Evolutionary conservation across 2,888 invertebrate genomes (phyloP), one percentile per base, ranked within the genome.

Genomic region (Cryptophagus acutangulus): DNA sequence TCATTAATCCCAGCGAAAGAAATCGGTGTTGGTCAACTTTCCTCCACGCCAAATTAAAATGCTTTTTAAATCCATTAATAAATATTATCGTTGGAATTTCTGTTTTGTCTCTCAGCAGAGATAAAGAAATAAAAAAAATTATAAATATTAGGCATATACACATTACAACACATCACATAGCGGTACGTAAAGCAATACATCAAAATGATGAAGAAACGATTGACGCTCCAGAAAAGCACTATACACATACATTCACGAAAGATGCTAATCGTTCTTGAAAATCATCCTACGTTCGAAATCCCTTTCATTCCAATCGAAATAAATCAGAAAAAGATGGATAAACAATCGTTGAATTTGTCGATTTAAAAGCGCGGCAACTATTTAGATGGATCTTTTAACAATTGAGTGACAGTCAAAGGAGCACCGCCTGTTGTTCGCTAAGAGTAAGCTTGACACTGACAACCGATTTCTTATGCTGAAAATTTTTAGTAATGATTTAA

Each of bases 381-480:
- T 61, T 61, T 59, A 59, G 56, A 61, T 59, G 56, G 61, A 61
- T 61, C 59, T 59, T 59, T 61, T 59, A 61, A 59, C 61, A 58
- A 59, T 61, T 61, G 61, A 61, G 53, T 61, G 61, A 61, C 59
- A 58, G 49, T 59, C 59, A 61, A 61, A 61, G n/a, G 61, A 31
- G 52, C 39, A 58, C 61, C 61, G 61, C 58, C 57, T 41, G 37
- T 52, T 54, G 55, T 53, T 57, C 55, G 46, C 53, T 52, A 52
- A 54, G 55, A 55, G 56, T 51, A 50, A 45, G 51, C 46, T 43
- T 54, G 56, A 56, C 56, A 53, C 51, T 54, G 56, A 56, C 56
- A 51, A 49, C 51, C 52, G 56, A 57, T 55, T 56, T 55, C 52
- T 55, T 51, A 57, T 52, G 58, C 52, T 55, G 52, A 54, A 54